Evolutionary conservation across 2,113 vertebrate species (phyloP).

Genomic region (Gallinago paraguaiae): DNA sequence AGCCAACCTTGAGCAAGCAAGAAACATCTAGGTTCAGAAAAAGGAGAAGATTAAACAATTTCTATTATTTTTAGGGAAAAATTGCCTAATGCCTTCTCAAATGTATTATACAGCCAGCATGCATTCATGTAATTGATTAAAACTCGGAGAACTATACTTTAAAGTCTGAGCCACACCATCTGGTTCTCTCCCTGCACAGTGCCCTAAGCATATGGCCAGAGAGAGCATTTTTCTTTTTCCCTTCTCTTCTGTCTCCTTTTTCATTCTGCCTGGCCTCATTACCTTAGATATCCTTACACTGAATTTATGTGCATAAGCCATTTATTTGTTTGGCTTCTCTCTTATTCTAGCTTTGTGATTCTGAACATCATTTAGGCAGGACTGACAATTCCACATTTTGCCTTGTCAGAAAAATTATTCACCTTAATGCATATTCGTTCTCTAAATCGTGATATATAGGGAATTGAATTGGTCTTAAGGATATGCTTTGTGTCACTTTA

Average conservation of each 20-base stretch:
- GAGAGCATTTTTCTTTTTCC: neutral
- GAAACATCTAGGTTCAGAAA: neutral
- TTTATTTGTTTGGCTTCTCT: neutral
- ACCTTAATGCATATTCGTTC: neutral
- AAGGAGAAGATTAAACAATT: neutral
- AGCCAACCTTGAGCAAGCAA: neutral
- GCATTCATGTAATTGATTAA: neutral
- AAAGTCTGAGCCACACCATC: slow-evolving; percentile 38
- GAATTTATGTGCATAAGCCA: neutral
- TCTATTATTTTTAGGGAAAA: neutral
- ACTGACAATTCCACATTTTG: neutral
- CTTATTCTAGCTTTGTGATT: neutral
- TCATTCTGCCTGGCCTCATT: slow-evolving; percentile 2
- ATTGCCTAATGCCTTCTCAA: neutral
- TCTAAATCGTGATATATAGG: neutral
- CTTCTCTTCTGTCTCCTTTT: neutral
- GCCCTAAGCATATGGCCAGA: slow-evolving; percentile 43
- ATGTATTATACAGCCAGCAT: neutral
- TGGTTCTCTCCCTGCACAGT: slow-evolving; percentile 22
- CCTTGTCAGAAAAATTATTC: slow-evolving; percentile 19
- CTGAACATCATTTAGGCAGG: neutral
- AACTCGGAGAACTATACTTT: neutral
- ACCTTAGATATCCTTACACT: slow-evolving; percentile 21
- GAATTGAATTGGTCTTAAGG: neutral
- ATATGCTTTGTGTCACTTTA: neutral